Conservation (phyloP, 1,140 invertebrate species). For the Drosophila sproati region DNA sequence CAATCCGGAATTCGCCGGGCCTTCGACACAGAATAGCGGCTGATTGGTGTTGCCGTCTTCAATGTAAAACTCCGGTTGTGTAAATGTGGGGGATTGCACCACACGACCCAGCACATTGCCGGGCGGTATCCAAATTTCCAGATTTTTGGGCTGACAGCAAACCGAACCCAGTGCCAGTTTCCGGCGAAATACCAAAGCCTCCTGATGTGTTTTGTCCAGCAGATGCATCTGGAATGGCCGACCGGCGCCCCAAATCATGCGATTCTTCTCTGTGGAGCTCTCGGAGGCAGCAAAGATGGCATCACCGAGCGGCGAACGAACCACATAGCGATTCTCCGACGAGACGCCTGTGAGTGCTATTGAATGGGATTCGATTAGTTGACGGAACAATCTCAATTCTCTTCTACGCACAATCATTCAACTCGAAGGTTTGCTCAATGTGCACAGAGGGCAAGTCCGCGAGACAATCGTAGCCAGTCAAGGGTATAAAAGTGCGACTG, state of each 20-base stretch:
- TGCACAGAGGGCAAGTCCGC: conserved; percentile 80
- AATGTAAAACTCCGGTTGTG: conserved; percentile 84
- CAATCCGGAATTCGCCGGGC: conserved; percentile 77
- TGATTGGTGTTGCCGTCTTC: conserved; percentile 81
- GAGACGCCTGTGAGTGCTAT: conserved; percentile 80
- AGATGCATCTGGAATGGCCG: conserved; percentile 87
- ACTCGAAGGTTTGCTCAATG: conserved; percentile 83
- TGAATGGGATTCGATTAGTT: background rate
- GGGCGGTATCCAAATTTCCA: conserved; percentile 85
- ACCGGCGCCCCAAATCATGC: conserved; percentile 87
- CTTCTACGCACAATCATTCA: conserved; percentile 65
- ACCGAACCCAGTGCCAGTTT: conserved; percentile 85
- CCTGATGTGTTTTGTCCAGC: conserved; percentile 88
- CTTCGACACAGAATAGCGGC: conserved; percentile 85
- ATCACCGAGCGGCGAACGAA: conserved; percentile 87
- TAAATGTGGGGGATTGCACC: conserved; percentile 84
- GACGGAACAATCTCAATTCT: background rate
- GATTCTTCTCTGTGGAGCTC: conserved; percentile 85
- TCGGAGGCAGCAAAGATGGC: conserved; percentile 88
- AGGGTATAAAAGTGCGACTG: conserved; percentile 70
- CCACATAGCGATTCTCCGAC: conserved; percentile 88
- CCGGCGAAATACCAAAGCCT: conserved; percentile 87
- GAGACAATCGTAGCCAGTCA: conserved; percentile 77
- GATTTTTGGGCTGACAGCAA: conserved; percentile 70
- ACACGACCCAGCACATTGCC: conserved; percentile 85